phyloP scores from a whole-genome alignment of 2,888 invertebrate species.

The Lasioglossum lativentre region DNA sequence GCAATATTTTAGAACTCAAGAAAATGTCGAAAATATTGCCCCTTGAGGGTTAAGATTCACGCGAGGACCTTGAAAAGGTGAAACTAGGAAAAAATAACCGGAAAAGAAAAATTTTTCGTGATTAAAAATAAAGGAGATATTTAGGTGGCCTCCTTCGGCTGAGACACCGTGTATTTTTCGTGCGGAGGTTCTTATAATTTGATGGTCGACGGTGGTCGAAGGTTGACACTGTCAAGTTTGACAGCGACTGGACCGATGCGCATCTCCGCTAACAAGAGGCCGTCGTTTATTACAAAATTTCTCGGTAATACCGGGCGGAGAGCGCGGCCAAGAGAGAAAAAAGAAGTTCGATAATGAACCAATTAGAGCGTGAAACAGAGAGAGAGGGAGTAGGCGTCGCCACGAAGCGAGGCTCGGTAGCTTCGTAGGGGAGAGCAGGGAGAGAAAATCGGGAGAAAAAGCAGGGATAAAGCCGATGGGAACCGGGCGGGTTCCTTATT shows the following conservation, averaged over 20 bases:
- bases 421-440: background rate
- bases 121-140: background rate
- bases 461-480: background rate
- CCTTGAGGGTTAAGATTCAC: too few species aligned
- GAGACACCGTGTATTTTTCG: background rate
- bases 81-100: too few species aligned
- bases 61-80: too few species aligned
- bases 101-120: too few species aligned
- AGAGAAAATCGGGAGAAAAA: background rate
- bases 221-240: background rate
- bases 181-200: background rate
- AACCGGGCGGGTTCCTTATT: background rate
- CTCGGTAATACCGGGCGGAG: conserved; percentile 16
- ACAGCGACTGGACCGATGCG: background rate
- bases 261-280: background rate
- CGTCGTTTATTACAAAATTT: conserved; percentile 63
- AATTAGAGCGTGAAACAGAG: conserved; percentile 31
- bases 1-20: too few species aligned
- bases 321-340: background rate
- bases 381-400: background rate
- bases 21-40: too few species aligned
- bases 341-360: conserved; percentile 38
- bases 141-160: too few species aligned
- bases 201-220: background rate
- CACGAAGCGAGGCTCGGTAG: background rate